Base-by-base conservation (phyloP, 2,797 vertebrate species). In the Alca torda region DNA sequence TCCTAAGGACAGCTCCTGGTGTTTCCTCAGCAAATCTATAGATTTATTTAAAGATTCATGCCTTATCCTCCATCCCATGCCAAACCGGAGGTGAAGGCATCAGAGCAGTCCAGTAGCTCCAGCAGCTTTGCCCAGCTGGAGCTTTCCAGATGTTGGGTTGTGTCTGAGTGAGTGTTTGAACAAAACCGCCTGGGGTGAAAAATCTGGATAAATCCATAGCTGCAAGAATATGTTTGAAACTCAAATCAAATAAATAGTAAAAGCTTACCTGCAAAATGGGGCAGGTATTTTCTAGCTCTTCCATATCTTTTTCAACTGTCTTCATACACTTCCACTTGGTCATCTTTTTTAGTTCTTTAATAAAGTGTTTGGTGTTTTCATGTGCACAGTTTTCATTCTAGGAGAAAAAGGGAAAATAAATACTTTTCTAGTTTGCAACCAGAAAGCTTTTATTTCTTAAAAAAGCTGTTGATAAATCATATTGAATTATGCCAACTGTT, bases 321-420 rank as follows among this genome's bases (percentile, higher is more conserved):
- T 2, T n/a, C 59, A 89, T 46, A 12, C 95, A 91, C 0, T 1
- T 19, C 10, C 2, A 0, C 0, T 0, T 3, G 17, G 7, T 0
- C 16, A 75, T 16, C 12, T 28, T 94, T 9, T 30, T 0, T 5
- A 97, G 75, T 18, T 33, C 86, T 0, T 7, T 1, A 50, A 96
- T 91, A 35, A 97, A 96, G 8, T 2, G 4, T 16, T 89, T 1
- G 0, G n/a, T 26, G 20, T 25, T 92, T 1, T 1, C 5, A n/a
- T 78, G 72, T 26, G 95, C 93, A 56, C 96, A 97, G 0, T 0
- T 7, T 48, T 0, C 0, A 2, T 5, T 5, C 96, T 97, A 72
- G 63, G 33, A 87, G 73, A 21, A 69, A 81, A 79, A 45, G 3
- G 21, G 18, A 54, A 74, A 72, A 33, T 24, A 35, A 61, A 43